Base-by-base conservation (phyloP, 37 sponge, comb jelly and placozoan genomes). In the Halichondria panicea region DNA sequence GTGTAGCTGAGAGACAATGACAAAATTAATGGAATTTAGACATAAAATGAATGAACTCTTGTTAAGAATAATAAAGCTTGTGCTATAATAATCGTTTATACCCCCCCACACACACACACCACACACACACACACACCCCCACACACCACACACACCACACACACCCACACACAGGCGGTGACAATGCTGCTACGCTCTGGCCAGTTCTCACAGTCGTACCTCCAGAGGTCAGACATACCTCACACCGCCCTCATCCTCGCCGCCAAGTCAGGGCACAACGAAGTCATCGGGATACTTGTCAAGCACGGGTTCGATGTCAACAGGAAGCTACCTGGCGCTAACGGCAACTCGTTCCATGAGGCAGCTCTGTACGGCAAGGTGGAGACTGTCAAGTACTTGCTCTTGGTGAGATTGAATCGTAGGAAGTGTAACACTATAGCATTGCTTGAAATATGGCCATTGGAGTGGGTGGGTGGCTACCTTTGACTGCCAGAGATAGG, bases 261-360 rank as follows among this genome's bases (percentile, higher is more conserved):
- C 7, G 92, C 95, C 38, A 95, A 95, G 72, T 87, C 87, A 0
- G 92, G 95, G 13, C 92, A 92, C 66, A 79, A 77, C 62, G 77
- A 77, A 22, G 63, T 81, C 67, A 42, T 79, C 18, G 68, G 82
- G 28, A 64, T 88, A 36, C 82, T 95, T 6, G 35, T 95, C 39
- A 76, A 83, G 60, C 57, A 81, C 56, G 95, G 95, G 24, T 88
- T 83, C 58, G 66, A 80, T 53, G 70, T 95, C 9, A 84, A 95
- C 66, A 76, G 81, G 0, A 76, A 80, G 66, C 61, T 81, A 12
- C 79, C 71, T 38, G 94, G 94, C 4, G 61, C 76, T 43, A 87
- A 88, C 74, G 95, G 95, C 3, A 88, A 81, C 55, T 68, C 75
- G 43, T 79, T 95, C 12, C 95, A 95, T 68, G 95, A 95, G 41